phyloP scores from a whole-genome alignment of 1,140 invertebrate genomes.

The Coenobita brevimanus region DNA sequence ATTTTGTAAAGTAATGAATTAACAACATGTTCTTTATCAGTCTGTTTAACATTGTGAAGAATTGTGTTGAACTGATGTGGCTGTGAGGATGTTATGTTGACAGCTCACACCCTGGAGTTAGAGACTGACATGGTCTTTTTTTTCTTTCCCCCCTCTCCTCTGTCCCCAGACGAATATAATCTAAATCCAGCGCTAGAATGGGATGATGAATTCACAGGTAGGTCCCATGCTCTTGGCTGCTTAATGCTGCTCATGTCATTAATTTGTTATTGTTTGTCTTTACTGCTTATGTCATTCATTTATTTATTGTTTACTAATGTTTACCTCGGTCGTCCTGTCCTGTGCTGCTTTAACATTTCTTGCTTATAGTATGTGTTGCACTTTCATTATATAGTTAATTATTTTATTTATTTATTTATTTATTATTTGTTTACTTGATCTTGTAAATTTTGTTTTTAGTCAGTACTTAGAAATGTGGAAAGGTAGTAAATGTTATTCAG shows the following conservation, averaged over 20 bases:
- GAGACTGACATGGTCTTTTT: constrained; percentile 59
- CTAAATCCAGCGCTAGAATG: constrained; percentile 99
- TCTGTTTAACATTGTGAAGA: neutral
- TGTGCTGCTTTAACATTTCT: constrained; percentile 6
- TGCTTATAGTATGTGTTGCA: neutral
- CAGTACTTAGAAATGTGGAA: neutral
- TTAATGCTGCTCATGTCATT: too few species aligned
- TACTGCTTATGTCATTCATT: neutral
- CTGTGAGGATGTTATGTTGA: constrained; percentile 58
- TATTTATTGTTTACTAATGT: constrained; percentile 10
- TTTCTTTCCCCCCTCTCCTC: constrained; percentile 73
- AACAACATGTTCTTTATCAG: neutral
- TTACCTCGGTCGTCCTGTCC: neutral
- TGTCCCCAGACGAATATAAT: constrained; percentile 94
- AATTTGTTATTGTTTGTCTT: neutral
- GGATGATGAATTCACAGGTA: constrained; percentile 99
- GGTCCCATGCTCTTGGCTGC: constrained; percentile 76
- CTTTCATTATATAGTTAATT: neutral
- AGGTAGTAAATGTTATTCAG: neutral
- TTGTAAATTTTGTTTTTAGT: neutral
- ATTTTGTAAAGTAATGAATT: too few species aligned
- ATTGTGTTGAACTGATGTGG: constrained; percentile 54
- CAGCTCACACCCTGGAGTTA: constrained; percentile 53
- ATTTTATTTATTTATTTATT: neutral
- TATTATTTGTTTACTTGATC: too few species aligned